These are phyloP conservation scores for Peromyscus aztecus DNA, from an alignment of 2,797 vertebrate genomes.

Conservation along the genomic window DNA sequence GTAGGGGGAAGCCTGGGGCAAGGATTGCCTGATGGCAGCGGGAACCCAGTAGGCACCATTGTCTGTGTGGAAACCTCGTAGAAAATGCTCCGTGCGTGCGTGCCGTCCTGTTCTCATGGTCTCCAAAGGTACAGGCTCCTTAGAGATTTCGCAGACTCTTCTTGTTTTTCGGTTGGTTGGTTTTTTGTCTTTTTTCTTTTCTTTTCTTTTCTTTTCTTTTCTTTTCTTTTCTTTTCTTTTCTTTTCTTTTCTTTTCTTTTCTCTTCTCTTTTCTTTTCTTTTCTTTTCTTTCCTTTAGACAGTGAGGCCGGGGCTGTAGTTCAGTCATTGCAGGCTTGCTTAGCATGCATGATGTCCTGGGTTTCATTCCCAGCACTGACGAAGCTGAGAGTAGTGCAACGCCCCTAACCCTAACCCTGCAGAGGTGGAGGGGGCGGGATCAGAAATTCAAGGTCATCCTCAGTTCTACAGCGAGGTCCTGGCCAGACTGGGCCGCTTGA, in stretches of 20 bases:
- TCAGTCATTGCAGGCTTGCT: background rate
- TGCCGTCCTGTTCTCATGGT: constrained; percentile 39
- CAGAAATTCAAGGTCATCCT: background rate
- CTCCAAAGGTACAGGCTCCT: background rate
- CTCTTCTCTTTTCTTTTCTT: too few species aligned
- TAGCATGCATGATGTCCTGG: too few species aligned
- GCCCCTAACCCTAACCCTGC: too few species aligned
- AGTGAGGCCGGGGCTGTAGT: too few species aligned
- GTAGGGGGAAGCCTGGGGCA: background rate
- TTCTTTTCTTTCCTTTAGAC: background rate
- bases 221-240: too few species aligned
- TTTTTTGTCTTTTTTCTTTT: too few species aligned
- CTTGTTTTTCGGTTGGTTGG: background rate
- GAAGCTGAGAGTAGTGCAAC: background rate
- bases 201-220: too few species aligned
- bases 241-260: too few species aligned
- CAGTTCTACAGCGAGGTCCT: too few species aligned
- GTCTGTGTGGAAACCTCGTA: background rate
- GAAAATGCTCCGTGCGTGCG: background rate
- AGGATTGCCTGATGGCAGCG: background rate
- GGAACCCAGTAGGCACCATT: background rate
- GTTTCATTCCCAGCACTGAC: background rate
- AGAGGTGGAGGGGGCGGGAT: background rate
- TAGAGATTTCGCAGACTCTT: background rate
- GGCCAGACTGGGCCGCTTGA: background rate